Evolutionary conservation across 2,888 invertebrate species (phyloP), one percentile per base, ranked within the genome.

Genomic region (Mythimna pallens): DNA sequence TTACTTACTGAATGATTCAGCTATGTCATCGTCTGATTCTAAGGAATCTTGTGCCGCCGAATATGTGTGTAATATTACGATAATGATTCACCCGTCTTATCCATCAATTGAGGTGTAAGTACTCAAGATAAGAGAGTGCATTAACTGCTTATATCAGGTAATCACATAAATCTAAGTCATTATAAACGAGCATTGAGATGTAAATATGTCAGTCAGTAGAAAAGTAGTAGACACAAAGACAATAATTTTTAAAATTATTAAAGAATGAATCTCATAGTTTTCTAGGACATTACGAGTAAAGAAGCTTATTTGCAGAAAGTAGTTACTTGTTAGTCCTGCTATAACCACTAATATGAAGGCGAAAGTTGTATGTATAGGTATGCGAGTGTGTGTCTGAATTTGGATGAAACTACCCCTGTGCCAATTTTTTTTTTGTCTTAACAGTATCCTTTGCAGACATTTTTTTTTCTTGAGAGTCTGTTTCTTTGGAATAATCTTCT

Each of bases 1-100:
- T 67, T 59, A 67, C 59, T 67, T 83, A 80, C 30, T 2, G 30
- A 63, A 83, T 80, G 81, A 80, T 73, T 80, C 76, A 80, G 62
- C 54, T n/a, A 58, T 73, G 40, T 68, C 71, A 76, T 61, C 65
- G 65, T 47, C 62, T 63, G 47, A 76, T 77, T 82, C 54, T 22
- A n/a, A 14, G 52, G 59, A 64, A 72, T 64, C 67, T 34, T 52
- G 64, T 43, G 40, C 47, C 7, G 14, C 50, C 61, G 3, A 68
- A 65, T 62, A 65, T 68, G 43, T 68, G 75, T 64, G 61, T 69
- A 72, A 67, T 58, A 67, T 70, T 52, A 81, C 62, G 55, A 58
- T 68, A 73, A 71, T 81, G 73, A 78, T 75, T 84, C 86, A 86
- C 67, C 71, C 55, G 64, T 22, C 65, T 66, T 65, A 78, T 63